Evolutionary conservation across 2,888 invertebrate species (phyloP), one percentile per base, ranked within the genome.

Genomic region (Melitaea athalia): DNA sequence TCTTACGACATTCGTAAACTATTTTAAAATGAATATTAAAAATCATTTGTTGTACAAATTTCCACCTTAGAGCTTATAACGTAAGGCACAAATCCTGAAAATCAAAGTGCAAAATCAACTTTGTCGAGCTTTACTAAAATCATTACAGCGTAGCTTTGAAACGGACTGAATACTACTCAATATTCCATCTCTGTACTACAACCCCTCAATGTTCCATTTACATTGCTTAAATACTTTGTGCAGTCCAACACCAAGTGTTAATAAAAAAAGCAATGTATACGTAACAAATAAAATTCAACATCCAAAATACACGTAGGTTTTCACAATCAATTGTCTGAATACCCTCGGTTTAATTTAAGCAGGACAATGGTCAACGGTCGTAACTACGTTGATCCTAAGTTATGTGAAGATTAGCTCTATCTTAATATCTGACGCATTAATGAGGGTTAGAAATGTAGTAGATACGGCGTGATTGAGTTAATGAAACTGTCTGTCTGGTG

Each of bases 361-460:
- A 86, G 91, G 91, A 92, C 91, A 91, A 91, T 91, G 92, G 92
- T 91, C 91, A 91, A 87, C 77, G 83, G 81, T 78, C 82, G 86
- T 86, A 87, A 87, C 87, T 84, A 83, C 83, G 83, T 81, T 86
- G 83, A 91, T 88, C 90, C 91, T 92, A 90, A 92, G 91, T 92
- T 92, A 92, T 91, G 92, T 84, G 84, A 76, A 89, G 92, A 92
- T 92, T 92, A 92, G 88, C 88, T 82, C 81, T 91, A 92, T 92
- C 92, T 92, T 90, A 88, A 91, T 92, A 90, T 88, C 86, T 83
- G 78, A 78, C 76, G 82, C 82, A 87, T 91, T 91, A 89, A 80
- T 79, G 77, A 76, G 80, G 81, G 80, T 77, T 76, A 74, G 72
- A 67, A 73, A 70, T 74, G 67, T 69, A 67, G 72, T 57, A 72